Base-by-base conservation (phyloP, 2,113 vertebrate genomes). In the Amblyopsis rosae region DNA sequence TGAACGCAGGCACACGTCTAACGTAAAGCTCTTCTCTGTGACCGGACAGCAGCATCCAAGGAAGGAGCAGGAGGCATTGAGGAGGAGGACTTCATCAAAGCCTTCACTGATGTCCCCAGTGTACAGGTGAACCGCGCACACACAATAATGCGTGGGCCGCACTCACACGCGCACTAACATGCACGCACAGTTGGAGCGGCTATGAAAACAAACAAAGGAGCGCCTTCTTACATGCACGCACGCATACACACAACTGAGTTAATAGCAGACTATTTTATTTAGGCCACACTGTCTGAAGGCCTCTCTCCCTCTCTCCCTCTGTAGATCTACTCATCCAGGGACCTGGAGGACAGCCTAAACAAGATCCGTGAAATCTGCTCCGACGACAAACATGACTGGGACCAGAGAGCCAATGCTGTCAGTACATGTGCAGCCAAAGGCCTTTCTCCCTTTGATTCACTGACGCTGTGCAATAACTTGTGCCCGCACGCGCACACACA, bases 331-430 rank as follows among this genome's bases (percentile, higher is more conserved):
- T 98, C 97, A 54, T 75, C 95, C 69, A 93, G 97, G 79, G 97
- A 99, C 86, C 94, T 99, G 72, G 97, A 99, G 91, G 97, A 98
- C 90, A 99, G 96, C 16, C 90, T 99, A 81, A 98, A 98, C 87
- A 99, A 99, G 92, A 98, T 99, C 90, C 94, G 97, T 75, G 96
- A 98, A 90, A 94, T 99, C 82, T 94, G 97, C 66, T 98, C 97
- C 6, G 97, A 99, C 81, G 97, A 99, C 90, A 99, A 99, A 85
- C 97, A 99, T 2, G 97, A 99, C 83, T 99, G 97, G 97, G 96
- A 99, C 93, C 97, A 98, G 70, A 95, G 97, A 89, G 90, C 95
- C 65, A 94, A 19, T 17, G 96, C 97, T 77, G 97, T 99, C 33
- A 91, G 91, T 89, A 48, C 7, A 65, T 9, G 19, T 1, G 6